Conservation (phyloP, 1,140 invertebrate genomes). For the Aphaenogaster floridana region DNA sequence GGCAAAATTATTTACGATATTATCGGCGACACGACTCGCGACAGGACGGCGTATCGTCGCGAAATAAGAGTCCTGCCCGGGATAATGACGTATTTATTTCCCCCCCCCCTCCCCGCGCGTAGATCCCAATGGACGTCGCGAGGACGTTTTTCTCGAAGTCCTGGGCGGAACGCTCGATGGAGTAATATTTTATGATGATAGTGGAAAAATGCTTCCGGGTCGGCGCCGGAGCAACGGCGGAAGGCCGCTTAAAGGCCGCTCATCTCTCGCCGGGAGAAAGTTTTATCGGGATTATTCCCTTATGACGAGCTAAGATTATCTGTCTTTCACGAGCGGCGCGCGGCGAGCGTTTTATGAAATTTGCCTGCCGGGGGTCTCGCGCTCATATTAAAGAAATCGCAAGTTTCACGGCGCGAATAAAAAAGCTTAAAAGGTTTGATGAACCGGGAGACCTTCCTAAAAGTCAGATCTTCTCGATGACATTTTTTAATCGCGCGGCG, state of each 20-base stretch:
- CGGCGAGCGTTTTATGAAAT: slow-evolving; percentile 47
- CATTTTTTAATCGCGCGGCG: background rate
- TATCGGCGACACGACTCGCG: background rate
- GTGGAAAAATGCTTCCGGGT: slow-evolving; percentile 61
- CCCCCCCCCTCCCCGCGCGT: background rate
- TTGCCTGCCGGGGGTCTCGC: slow-evolving; percentile 6
- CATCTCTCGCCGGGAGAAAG: slow-evolving; percentile 32
- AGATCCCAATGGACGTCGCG: slow-evolving; percentile 11
- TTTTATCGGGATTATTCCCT: slow-evolving; percentile 65
- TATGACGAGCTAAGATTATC: slow-evolving; percentile 54
- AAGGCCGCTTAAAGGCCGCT: slow-evolving; percentile 47
- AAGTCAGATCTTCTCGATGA: background rate
- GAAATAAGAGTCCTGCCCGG: background rate
- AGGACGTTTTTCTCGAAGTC: slow-evolving; percentile 25
- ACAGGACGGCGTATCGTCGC: background rate
- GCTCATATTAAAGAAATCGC: slow-evolving; percentile 21
- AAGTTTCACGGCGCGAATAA: slow-evolving; percentile 11
- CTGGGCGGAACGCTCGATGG: slow-evolving; percentile 32
- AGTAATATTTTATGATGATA: slow-evolving; percentile 62
- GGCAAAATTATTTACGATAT: slow-evolving; percentile 55
- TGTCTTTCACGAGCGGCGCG: slow-evolving; percentile 29
- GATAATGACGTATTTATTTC: slow-evolving; percentile 58
- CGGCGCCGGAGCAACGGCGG: slow-evolving; percentile 21
- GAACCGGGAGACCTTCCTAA: background rate
- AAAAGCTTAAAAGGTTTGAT: slow-evolving; percentile 8